A percentile compares a stretch with the other conserved stretches of the same genome.
Evolutionary conservation across 2,113 vertebrate genomes (phyloP).

Genomic region (Pyrgilauda ruficollis): DNA sequence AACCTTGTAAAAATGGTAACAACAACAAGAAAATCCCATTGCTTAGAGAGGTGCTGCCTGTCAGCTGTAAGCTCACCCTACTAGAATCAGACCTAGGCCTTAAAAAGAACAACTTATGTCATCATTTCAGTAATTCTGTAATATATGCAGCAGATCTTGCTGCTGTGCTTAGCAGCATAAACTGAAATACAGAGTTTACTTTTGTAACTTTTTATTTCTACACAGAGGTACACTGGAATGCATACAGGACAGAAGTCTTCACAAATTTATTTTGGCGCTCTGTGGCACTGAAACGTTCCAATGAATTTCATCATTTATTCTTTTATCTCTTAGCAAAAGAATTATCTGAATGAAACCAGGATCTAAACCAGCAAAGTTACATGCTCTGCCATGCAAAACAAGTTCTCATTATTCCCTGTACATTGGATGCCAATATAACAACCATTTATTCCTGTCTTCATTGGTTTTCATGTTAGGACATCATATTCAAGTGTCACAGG

Average conservation of each 20-base stretch:
- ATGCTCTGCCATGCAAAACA: conserved; percentile 49
- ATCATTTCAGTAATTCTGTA: not conserved
- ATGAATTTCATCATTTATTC: not conserved
- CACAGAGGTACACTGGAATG: conserved; percentile 32
- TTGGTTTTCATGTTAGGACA: not conserved
- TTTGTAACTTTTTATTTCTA: not conserved
- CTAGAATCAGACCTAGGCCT: not conserved
- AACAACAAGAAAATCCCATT: not conserved
- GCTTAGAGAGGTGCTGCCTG: not conserved
- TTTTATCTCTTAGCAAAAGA: not conserved
- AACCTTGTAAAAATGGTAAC: not conserved
- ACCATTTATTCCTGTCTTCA: not conserved
- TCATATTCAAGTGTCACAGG: not conserved
- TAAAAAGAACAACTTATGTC: not conserved
- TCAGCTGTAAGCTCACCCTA: not conserved
- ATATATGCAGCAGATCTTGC: not conserved
- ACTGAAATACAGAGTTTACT: not conserved
- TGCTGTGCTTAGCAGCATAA: not conserved
- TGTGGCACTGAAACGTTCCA: not conserved
- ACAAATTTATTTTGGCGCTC: not conserved
- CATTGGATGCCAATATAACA: not conserved
- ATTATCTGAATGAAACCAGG: not conserved
- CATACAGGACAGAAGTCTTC: conserved; percentile 54
- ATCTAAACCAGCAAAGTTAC: conserved; percentile 8
- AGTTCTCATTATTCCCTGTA: not conserved